Evolutionary conservation across 64 coral and sea anemone species (phyloP), one percentile per base, ranked within the genome.

Genomic region (Dendronephthya gigantea): DNA sequence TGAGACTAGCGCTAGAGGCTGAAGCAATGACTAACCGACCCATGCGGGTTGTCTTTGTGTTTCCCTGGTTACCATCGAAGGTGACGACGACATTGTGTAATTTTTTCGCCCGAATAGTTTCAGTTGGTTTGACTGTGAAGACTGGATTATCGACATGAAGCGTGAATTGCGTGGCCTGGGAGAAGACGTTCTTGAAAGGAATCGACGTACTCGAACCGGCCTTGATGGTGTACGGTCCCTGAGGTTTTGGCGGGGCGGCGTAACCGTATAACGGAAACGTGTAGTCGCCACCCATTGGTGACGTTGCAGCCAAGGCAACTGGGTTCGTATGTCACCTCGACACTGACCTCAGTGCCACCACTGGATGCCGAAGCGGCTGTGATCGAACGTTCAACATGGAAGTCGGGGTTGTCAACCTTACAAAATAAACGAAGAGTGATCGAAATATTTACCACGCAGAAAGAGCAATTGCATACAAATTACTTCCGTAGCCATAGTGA

Each of bases 101-200:
- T 82, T 98, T 98, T 59, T 93, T 98, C 0, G 66, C 94, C 27
- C 94, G 94, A 23, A 98, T 59, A 16, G 92, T 90, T 68, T 98
- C 94, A 68, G 86, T 93, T 10, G 92, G 47, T 82, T 98, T 98
- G 35, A 98, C 94, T 39, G 83, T 93, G 50, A 98, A 98, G 83
- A 90, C 86, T 7, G 92, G 94, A 30, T 76, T 90, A 33, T 98
- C 94, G n/a, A 93, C 89, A 69, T 87, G 93, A 66, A 98, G 85
- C 6, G 62, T 93, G 82, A 98, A 98, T 74, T 98, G 94, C 0
- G 94, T 98, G 0, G 94, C 89, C 33, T 89, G 87, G 14, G 94
- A 81, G 69, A 93, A 98, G 39, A 98, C 94, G 55, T 98, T 98
- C 66, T 98, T 98, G 82, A 98, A 98, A 17, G 92, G 94, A 35